Evolutionary conservation across 1,140 invertebrate species (phyloP).

Genomic region (Drosophila watanabei): DNA sequence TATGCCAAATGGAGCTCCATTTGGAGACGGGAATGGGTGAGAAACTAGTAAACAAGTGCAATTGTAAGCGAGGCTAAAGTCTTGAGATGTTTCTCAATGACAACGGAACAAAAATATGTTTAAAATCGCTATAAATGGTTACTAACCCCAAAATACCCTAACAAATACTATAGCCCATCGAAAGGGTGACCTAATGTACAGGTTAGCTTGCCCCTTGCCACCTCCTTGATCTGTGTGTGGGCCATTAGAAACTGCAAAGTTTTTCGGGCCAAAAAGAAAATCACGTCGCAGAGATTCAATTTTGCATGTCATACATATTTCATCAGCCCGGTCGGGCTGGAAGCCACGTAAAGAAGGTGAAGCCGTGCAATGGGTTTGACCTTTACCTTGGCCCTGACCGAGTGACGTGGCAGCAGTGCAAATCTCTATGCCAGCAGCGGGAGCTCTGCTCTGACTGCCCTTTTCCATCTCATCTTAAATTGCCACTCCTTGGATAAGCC

Average conservation of each 20-base stretch:
- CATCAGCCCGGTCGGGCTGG: conserved; percentile 20
- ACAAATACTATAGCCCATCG: not conserved
- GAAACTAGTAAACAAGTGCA: not conserved
- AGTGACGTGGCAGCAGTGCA: conserved; percentile 33
- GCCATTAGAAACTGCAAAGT: conserved; percentile 32
- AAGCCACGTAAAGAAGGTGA: conserved; percentile 22
- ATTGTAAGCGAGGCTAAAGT: not conserved
- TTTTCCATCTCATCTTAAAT: conserved; percentile 38
- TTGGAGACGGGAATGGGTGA: not conserved
- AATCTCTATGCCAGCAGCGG: conserved; percentile 16
- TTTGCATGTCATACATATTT: conserved; percentile 62
- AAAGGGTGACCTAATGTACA: not conserved
- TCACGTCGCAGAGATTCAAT: conserved; percentile 40
- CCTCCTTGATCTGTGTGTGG: conserved; percentile 1
- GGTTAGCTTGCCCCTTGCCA: not conserved
- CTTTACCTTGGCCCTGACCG: conserved; percentile 67
- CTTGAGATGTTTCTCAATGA: not conserved
- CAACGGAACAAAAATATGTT: too few species aligned
- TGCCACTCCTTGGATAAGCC: conserved; percentile 22
- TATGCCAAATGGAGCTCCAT: conserved; percentile 19
- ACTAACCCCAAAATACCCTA: not conserved
- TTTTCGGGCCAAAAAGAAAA: conserved; percentile 18
- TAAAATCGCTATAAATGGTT: not conserved
- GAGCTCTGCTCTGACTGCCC: conserved; percentile 9
- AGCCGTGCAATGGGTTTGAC: conserved; percentile 30